Base-by-base conservation (phyloP, 2,888 invertebrate species). In the Teinopalpus imperialis region DNA sequence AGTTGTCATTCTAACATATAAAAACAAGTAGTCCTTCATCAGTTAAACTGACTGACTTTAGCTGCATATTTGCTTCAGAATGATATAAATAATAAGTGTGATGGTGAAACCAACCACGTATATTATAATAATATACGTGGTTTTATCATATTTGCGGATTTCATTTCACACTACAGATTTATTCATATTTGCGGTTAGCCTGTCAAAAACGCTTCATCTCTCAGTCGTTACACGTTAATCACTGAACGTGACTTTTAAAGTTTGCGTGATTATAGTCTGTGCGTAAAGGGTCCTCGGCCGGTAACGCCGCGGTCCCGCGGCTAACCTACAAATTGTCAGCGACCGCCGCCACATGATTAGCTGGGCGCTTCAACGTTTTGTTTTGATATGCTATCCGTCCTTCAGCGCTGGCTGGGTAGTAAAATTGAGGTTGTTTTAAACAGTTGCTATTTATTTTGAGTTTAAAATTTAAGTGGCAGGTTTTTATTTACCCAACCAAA, bases 251-350 rank as follows among this genome's bases (percentile, higher is more conserved):
- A 34, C 20, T 44, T 43, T 44, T 52, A 43, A 52, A 47, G 26
- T 34, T 34, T 10, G 34, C 7, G 20, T 39, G 34, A 48, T 55
- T 52, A 54, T 53, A 56, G 52, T 49, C 42, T 49, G 52, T 40
- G 45, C 41, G 56, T 50, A 52, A 50, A 55, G 53, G 57, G 55
- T 49, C 48, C 39, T 41, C 39, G 45, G 50, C 48, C 52, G 54
- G 55, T 49, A 49, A 48, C 56, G 56, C 49, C 42, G 56, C 56
- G 57, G 70, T 64, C 60, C 54, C 61, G 72, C 65, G 76, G 74
- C 68, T 69, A 74, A 73, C 79, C 76, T 74, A 73, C 69, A 70
- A 80, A 78, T 73, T 73, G 74, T 56, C 56, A 59, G 56, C 50
- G 41, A 36, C 50, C 53, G 57, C 56, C 53, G 56, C 60, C 60